Conservation (phyloP, 1,140 invertebrate species). For the Sycophaga agraensis region DNA sequence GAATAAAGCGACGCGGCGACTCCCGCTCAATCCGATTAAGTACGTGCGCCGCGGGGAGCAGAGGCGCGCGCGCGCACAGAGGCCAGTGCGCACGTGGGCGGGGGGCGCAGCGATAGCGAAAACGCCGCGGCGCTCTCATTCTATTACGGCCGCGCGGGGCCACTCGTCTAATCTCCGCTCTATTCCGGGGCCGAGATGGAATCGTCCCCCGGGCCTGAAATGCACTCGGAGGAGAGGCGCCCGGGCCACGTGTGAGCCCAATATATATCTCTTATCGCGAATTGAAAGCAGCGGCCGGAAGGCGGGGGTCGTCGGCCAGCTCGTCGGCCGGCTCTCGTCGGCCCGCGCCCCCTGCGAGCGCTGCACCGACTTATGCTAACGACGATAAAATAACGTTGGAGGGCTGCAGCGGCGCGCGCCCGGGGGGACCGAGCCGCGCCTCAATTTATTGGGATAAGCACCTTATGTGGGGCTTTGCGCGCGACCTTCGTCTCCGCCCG, state of each 20-base stretch:
- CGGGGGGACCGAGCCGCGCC: neutral
- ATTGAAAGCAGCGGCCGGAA: neutral
- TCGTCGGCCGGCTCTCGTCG: too few relatives aligned
- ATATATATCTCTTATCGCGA: conserved; percentile 18
- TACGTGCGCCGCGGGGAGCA: conserved; percentile 5
- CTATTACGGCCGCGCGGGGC: conserved; percentile 1
- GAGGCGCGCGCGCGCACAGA: neutral
- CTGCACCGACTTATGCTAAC: conserved; percentile 24
- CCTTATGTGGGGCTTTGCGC: neutral
- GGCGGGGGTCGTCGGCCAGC: too few relatives aligned
- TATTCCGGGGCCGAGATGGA: neutral
- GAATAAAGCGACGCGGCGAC: neutral
- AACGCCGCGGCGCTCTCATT: conserved; percentile 5
- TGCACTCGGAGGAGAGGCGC: too few relatives aligned
- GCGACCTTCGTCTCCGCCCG: too few relatives aligned
- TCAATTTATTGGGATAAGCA: conserved; percentile 30
- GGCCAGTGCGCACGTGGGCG: neutral
- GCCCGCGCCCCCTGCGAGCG: neutral
- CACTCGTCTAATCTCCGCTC: conserved; percentile 15
- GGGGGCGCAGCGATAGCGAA: neutral
- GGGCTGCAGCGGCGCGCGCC: neutral
- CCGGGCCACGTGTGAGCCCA: conserved; percentile 7
- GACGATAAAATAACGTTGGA: conserved; percentile 27
- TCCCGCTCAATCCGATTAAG: conserved; percentile 16
- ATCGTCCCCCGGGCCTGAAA: neutral